phyloP scores from a whole-genome alignment of 2,888 invertebrate genomes.

The Acanthopleura granulata region DNA sequence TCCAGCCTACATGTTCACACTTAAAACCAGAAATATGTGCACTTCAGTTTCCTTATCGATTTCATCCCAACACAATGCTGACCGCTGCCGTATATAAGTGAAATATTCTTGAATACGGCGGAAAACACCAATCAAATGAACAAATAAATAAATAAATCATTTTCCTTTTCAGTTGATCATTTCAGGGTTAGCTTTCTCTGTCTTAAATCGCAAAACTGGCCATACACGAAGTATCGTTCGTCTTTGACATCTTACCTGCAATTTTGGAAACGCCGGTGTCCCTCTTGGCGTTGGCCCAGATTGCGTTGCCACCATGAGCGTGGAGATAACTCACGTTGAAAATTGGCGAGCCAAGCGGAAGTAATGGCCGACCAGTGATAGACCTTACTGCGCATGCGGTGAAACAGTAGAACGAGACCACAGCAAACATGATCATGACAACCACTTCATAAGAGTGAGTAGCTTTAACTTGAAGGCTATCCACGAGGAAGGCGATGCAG shows the following conservation, averaged over 20 bases:
- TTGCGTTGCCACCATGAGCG: slow-evolving; percentile 36
- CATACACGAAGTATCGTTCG: no score
- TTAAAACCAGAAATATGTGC: no score
- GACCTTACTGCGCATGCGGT: slow-evolving; percentile 35
- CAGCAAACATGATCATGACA: slow-evolving; percentile 40
- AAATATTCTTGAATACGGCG: no score
- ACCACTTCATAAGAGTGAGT: slow-evolving; percentile 39
- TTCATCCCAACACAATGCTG: no score
- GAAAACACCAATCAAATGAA: no score
- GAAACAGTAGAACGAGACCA: slow-evolving; percentile 43
- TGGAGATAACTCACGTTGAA: slow-evolving; percentile 45
- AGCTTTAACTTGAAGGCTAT: slow-evolving; percentile 27
- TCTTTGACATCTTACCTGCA: slow-evolving; percentile 36
- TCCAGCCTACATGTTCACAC: no score
- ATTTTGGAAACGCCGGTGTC: slow-evolving; percentile 45
- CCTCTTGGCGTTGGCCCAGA: slow-evolving; percentile 42
- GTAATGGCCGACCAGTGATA: slow-evolving; percentile 36
- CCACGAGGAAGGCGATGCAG: slow-evolving; percentile 36
- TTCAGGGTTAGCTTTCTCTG: no score
- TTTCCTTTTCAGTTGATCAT: no score
- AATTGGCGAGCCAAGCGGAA: slow-evolving; percentile 44
- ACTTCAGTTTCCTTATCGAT: no score
- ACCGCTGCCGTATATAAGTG: no score
- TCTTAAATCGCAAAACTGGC: no score
- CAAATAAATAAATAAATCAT: no score